Percentiles rank a stretch among this genome's conserved stretches.
These are phyloP conservation scores for Apis florea DNA, from an alignment of 1,140 invertebrate species.

Conservation along the genomic window DNA sequence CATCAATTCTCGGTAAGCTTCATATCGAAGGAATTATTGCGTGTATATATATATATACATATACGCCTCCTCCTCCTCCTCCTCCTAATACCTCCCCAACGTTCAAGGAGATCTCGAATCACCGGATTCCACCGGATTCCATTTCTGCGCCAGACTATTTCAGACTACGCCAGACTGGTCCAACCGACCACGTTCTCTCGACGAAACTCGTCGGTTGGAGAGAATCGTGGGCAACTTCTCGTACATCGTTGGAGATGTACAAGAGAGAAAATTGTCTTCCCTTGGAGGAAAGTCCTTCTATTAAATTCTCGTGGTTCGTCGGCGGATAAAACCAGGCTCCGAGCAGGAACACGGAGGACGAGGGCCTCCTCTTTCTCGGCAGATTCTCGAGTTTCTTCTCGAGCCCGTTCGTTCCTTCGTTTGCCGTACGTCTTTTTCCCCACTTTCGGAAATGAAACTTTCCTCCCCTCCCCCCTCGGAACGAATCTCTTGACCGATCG, in stretches of 20 bases:
- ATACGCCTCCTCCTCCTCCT: conserved; percentile 35
- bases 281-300: conserved; percentile 48
- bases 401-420: background rate
- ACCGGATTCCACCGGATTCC: conserved; percentile 20
- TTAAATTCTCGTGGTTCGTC: conserved; percentile 59
- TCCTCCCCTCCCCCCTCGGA: too few species aligned
- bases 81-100: background rate
- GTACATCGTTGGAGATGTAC: conserved; percentile 45
- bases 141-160: background rate
- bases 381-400: conserved; percentile 15
- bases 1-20: conserved; percentile 61
- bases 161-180: background rate
- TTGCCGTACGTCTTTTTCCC: background rate
- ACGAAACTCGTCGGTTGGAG: background rate
- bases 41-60: conserved; percentile 7
- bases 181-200: background rate
- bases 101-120: conserved; percentile 46
- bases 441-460: background rate
- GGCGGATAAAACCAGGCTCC: conserved; percentile 52
- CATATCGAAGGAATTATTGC: conserved; percentile 64
- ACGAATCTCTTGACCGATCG: background rate
- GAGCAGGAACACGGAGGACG: conserved; percentile 7
- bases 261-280: too few species aligned
- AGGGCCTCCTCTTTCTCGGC: conserved; percentile 5
- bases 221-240: background rate